phyloP scores from a whole-genome alignment of 2,113 vertebrate genomes.

The Eurypyga helias region DNA sequence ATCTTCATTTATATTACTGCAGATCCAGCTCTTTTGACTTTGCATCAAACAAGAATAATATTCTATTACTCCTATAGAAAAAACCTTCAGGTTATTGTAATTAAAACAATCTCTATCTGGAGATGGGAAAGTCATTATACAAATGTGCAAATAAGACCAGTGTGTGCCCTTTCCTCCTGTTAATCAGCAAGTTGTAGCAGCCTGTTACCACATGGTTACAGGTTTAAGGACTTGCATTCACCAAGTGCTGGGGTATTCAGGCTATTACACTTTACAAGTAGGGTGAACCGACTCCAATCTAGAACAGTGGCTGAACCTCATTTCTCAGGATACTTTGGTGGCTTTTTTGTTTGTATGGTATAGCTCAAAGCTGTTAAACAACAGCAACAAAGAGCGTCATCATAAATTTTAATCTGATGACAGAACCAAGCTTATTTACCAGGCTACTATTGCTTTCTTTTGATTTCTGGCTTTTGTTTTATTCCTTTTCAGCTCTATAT shows the following conservation, averaged over 20 bases:
- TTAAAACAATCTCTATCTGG: background rate
- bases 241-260: background rate
- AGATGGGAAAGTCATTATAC: background rate
- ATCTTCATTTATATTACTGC: background rate
- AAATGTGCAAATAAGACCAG: background rate
- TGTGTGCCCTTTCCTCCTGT: background rate
- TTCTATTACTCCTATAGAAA: background rate
- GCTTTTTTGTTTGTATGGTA: fast-evolving
- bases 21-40: background rate
- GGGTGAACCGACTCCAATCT: background rate
- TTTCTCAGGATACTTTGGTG: background rate
- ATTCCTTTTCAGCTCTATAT: background rate
- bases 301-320: background rate
- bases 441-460: background rate
- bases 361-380: background rate
- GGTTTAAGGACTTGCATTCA: background rate
- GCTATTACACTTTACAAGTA: background rate
- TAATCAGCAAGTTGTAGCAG: background rate
- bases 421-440: background rate
- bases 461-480: background rate
- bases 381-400: background rate
- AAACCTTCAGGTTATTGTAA: background rate
- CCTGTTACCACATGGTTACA: background rate
- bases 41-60: background rate
- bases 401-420: background rate